Conservation (phyloP, 2,113 vertebrate genomes). For the Sebastes schlegelii region DNA sequence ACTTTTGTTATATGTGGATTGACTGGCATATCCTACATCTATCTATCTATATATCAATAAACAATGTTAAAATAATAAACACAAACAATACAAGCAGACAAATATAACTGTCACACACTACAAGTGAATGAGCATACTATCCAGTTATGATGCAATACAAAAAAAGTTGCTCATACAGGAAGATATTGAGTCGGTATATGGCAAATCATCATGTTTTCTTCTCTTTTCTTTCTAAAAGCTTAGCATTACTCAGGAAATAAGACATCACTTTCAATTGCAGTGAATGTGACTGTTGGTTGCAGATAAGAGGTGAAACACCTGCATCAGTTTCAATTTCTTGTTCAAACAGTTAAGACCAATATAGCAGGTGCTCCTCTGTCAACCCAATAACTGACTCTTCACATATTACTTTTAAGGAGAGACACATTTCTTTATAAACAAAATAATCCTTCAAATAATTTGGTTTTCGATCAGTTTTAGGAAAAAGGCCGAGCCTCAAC, state of each 20-base stretch:
- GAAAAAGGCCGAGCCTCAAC: neutral
- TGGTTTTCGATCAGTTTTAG: neutral
- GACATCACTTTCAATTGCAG: conserved; percentile 38
- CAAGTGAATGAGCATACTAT: too few species aligned
- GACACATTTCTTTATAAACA: neutral
- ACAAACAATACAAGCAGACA: too few species aligned
- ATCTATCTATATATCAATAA: too few species aligned
- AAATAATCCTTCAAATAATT: neutral
- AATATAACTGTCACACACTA: too few species aligned
- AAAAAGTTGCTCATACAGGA: too few species aligned
- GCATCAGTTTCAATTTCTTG: conserved; percentile 53
- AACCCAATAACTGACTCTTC: neutral
- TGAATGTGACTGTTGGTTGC: neutral
- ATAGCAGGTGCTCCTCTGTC: neutral
- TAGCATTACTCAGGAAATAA: conserved; percentile 27
- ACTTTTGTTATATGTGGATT: neutral
- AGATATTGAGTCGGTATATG: neutral
- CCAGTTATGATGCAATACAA: too few species aligned
- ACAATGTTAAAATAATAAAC: too few species aligned
- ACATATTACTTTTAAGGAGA: neutral
- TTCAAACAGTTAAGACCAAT: neutral
- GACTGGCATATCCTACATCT: neutral
- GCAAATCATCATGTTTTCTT: neutral
- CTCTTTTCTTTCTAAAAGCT: conserved; percentile 27
- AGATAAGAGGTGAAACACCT: conserved; percentile 9